Conservation (phyloP, 2,113 vertebrate genomes). For the Lipophrys pholis region DNA sequence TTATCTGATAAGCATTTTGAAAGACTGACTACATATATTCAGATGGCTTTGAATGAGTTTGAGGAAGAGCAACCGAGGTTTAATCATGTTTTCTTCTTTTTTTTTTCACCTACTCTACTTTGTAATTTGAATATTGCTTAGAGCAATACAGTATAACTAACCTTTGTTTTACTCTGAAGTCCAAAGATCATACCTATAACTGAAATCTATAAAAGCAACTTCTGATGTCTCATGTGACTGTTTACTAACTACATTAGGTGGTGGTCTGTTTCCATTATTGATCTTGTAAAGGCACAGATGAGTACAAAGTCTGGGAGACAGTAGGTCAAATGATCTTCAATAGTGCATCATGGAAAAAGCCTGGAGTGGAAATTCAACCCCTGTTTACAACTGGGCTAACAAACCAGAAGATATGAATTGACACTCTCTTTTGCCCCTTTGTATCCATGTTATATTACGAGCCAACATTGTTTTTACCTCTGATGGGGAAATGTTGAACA, state of each 20-base stretch:
- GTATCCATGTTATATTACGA: not conserved
- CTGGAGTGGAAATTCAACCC: constrained; percentile 57
- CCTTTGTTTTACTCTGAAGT: constrained; percentile 5
- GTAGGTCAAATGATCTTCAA: constrained; percentile 33
- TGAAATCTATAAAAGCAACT: not conserved
- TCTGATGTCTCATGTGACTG: not conserved
- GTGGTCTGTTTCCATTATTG: constrained; percentile 46
- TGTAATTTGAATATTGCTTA: not conserved
- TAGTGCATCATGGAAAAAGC: constrained; percentile 52
- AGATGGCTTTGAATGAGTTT: not conserved
- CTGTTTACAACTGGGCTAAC: constrained; percentile 1
- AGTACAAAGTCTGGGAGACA: constrained; percentile 52
- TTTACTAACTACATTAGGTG: constrained; percentile 22
- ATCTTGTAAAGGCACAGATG: constrained; percentile 24
- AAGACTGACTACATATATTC: not conserved
- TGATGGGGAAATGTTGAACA: constrained; percentile 93
- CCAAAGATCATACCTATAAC: not conserved
- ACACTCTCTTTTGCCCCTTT: not conserved
- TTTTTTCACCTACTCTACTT: not conserved
- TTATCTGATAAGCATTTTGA: not conserved
- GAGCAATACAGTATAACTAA: not conserved
- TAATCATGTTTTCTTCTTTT: not conserved
- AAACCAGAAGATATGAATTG: not conserved
- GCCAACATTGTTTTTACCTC: constrained; percentile 85
- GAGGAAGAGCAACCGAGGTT: not conserved